A percentile compares a stretch with the other conserved stretches of the same genome.
Conservation (phyloP, 2,888 invertebrate species). For the Orthonychiurus folsomi region DNA sequence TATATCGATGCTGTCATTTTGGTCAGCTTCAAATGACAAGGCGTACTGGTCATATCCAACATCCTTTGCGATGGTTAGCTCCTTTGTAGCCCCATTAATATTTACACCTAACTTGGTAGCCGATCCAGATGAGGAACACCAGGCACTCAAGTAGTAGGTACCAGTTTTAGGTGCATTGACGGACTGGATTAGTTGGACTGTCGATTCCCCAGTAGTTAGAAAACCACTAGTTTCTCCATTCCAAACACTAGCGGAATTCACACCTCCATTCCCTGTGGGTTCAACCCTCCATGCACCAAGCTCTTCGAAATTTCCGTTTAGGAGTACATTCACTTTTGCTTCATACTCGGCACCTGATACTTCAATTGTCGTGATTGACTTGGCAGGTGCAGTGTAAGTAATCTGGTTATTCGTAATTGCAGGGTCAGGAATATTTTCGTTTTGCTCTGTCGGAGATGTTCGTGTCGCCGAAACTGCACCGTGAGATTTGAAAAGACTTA, state of each 20-base stretch:
- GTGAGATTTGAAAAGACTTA: constrained; percentile 12
- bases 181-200: not conserved
- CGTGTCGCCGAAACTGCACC: constrained; percentile 15
- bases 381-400: constrained; percentile 16
- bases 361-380: constrained; percentile 31
- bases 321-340: constrained; percentile 16
- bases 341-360: constrained; percentile 8
- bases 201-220: not conserved
- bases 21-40: not conserved
- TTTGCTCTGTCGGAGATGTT: constrained; percentile 27
- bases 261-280: not conserved
- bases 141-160: constrained; percentile 25
- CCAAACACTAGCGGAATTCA: not conserved
- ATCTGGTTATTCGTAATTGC: constrained; percentile 10
- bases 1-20: not conserved
- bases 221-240: not conserved
- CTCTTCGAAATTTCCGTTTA: constrained; percentile 33
- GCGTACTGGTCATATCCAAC: not conserved
- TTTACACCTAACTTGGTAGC: not conserved
- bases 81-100: not conserved
- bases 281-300: not conserved
- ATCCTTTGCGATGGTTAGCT: not conserved
- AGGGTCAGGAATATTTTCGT: constrained; percentile 17
- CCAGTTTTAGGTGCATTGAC: not conserved
- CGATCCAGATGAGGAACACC: constrained; percentile 22